Evolutionary conservation across 2,113 vertebrate species (phyloP).

Genomic region (Parus major): DNA sequence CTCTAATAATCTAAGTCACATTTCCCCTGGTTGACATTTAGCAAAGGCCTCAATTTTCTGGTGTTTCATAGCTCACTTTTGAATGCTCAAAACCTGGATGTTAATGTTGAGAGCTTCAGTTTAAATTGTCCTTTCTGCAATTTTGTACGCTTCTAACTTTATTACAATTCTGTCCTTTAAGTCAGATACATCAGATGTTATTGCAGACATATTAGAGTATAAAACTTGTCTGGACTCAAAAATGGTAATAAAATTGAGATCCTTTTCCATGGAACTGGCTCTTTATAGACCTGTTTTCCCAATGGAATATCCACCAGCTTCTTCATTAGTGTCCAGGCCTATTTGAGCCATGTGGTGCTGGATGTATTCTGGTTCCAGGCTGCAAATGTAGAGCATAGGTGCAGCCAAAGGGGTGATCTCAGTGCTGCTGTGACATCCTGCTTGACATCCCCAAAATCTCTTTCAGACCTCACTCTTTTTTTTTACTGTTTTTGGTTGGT

Average conservation of each 20-base stretch:
- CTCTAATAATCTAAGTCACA: slow-evolving; percentile 55
- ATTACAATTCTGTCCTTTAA: slow-evolving; percentile 56
- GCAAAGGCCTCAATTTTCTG: slow-evolving; percentile 52
- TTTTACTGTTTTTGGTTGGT: neutral
- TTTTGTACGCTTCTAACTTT: slow-evolving; percentile 24
- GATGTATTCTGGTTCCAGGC: neutral
- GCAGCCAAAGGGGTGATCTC: neutral
- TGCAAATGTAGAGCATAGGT: neutral
- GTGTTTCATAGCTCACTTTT: slow-evolving; percentile 48
- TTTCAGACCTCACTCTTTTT: neutral
- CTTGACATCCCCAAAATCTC: neutral
- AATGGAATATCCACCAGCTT: neutral
- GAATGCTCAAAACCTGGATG: slow-evolving; percentile 24
- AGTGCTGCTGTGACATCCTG: neutral
- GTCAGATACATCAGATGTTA: slow-evolving; percentile 13
- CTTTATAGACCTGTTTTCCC: neutral
- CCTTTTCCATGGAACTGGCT: neutral
- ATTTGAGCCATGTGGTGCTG: accelerated
- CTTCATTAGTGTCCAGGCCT: neutral
- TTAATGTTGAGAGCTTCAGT: slow-evolving; percentile 25
- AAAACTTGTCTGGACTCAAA: slow-evolving; percentile 36
- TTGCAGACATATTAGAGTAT: slow-evolving; percentile 4
- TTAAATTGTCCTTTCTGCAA: slow-evolving; percentile 46
- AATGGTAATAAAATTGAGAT: slow-evolving; percentile 7
- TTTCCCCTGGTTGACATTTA: slow-evolving; percentile 64